Percentiles rank a stretch among this genome's conserved stretches.
Evolutionary conservation across 2,797 vertebrate species (phyloP).

Genomic region (Tragopan temminckii): DNA sequence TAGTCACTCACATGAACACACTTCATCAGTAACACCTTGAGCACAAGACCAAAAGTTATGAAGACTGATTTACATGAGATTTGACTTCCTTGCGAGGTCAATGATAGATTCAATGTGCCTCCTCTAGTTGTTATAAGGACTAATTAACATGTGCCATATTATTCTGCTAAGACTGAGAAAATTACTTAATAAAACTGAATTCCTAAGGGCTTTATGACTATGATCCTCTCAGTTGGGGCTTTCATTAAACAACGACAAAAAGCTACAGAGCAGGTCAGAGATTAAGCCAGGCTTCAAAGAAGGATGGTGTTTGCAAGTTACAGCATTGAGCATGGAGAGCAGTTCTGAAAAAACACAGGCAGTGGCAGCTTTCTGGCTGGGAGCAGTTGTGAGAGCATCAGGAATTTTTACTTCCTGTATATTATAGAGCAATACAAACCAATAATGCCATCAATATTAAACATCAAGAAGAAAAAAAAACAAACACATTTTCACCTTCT

Average conservation of each 20-base stretch:
- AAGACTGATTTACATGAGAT: background rate
- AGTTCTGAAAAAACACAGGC: background rate
- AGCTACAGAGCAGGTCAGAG: background rate
- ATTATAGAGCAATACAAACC: background rate
- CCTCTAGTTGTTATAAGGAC: background rate
- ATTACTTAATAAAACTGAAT: constrained; percentile 5
- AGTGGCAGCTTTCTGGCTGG: background rate
- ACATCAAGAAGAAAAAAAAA: background rate
- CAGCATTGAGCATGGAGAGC: background rate
- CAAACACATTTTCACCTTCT: background rate
- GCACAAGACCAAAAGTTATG: background rate
- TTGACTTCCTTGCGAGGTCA: background rate
- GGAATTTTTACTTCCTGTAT: background rate
- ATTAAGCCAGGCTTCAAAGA: background rate
- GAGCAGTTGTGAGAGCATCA: background rate
- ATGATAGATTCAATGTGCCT: background rate
- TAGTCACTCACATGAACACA: background rate
- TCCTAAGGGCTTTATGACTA: background rate
- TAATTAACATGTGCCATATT: background rate
- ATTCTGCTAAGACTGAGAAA: background rate
- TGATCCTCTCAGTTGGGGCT: background rate
- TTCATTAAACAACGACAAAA: constrained; percentile 12
- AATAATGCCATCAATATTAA: background rate
- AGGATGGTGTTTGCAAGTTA: background rate
- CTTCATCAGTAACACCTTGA: background rate